Percentiles rank a stretch among this genome's conserved stretches.
Evolutionary conservation across 92 coral and sea anemone species (phyloP).

Genomic region (Umimayanthus kanabou): DNA sequence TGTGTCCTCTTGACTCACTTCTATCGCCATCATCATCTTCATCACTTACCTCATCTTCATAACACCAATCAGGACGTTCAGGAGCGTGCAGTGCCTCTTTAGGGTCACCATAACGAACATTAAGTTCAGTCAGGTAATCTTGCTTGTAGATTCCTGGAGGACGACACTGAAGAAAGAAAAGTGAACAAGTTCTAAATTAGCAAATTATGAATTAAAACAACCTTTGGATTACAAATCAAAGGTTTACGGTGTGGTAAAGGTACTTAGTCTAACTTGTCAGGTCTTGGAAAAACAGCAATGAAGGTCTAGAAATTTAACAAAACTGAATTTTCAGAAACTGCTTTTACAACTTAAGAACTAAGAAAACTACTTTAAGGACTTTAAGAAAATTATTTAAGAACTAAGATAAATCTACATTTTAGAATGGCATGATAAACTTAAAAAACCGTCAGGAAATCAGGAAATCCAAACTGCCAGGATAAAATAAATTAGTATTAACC

Average conservation of each 20-base stretch:
- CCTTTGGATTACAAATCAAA: not conserved
- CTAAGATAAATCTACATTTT: too few species aligned
- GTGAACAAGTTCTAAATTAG: not conserved
- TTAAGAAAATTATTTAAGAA: too few species aligned
- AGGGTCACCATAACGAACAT: constrained; percentile 79
- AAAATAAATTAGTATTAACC: too few species aligned
- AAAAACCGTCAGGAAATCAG: too few species aligned
- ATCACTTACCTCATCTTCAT: constrained; percentile 82
- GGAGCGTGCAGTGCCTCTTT: constrained; percentile 68
- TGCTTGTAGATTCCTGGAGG: constrained; percentile 94
- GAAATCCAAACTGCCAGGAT: too few species aligned
- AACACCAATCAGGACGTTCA: constrained; percentile 94
- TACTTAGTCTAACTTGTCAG: too few species aligned
- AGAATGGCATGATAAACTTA: too few species aligned
- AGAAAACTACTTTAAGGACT: too few species aligned
- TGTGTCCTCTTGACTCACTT: constrained; percentile 43
- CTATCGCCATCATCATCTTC: constrained; percentile 70
- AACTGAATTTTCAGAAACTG: too few species aligned
- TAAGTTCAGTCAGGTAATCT: constrained; percentile 80
- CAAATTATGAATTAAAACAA: not conserved
- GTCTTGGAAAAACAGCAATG: too few species aligned
- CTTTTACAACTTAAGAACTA: too few species aligned
- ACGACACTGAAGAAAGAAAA: constrained; percentile 58
- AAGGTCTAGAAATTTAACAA: too few species aligned
- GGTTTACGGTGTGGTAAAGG: not conserved